phyloP scores from a whole-genome alignment of 2,797 vertebrate genomes.

The Pitangus sulphuratus region DNA sequence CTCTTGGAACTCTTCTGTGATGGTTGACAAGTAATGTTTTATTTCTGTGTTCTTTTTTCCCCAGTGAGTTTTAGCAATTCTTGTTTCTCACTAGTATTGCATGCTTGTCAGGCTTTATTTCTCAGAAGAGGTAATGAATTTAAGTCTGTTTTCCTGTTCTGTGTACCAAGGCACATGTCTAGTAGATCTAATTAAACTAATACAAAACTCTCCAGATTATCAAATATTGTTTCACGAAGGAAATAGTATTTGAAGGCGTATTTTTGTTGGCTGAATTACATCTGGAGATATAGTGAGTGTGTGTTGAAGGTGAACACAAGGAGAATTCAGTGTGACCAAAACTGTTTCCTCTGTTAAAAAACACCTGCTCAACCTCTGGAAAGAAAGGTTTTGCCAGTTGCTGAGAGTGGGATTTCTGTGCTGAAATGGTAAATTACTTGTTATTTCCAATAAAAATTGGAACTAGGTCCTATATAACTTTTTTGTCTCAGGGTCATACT shows the following conservation, averaged over 20 bases:
- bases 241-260: slow-evolving; percentile 42
- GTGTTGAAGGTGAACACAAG: not conserved
- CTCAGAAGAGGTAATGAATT: slow-evolving; percentile 57
- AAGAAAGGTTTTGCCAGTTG: not conserved
- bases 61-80: not conserved
- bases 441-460: not conserved
- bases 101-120: slow-evolving; percentile 56
- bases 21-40: slow-evolving; percentile 40
- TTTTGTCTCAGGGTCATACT: not conserved
- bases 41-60: slow-evolving; percentile 40
- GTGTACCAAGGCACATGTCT: slow-evolving; percentile 13
- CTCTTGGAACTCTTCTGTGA: not conserved
- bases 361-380: not conserved
- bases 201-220: slow-evolving; percentile 35
- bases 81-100: not conserved
- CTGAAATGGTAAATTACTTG: not conserved
- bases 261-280: slow-evolving; percentile 54
- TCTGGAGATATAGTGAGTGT: not conserved
- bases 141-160: slow-evolving; percentile 63
- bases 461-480: not conserved
- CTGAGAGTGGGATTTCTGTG: not conserved
- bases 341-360: not conserved
- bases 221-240: slow-evolving; percentile 51
- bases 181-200: slow-evolving; percentile 46
- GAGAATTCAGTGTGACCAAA: not conserved